A percentile compares a stretch with the other conserved stretches of the same genome.
These are phyloP conservation scores for Drepana falcataria DNA, from an alignment of 2,888 invertebrate species.

Conservation along the genomic window DNA sequence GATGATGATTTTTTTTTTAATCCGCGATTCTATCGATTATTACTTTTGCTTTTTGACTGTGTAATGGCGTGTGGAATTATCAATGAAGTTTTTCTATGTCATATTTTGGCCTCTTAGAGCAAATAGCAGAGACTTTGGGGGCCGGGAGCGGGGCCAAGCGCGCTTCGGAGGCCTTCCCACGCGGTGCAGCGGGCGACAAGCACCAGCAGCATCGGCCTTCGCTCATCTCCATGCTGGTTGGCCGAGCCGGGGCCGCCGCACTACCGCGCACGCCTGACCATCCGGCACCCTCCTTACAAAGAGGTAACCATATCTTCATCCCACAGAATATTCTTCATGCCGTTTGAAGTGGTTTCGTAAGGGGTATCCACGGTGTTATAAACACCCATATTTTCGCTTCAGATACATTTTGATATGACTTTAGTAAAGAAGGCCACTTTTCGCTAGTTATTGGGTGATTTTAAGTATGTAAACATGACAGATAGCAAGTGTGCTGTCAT, in stretches of 20 bases:
- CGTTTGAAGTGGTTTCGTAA: no score
- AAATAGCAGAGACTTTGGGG: constrained; percentile 58
- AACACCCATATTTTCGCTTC: no score
- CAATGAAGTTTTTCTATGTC: no score
- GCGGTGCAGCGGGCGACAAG: constrained; percentile 45
- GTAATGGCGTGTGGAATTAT: not conserved
- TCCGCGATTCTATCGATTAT: no score
- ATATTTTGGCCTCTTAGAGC: constrained; percentile 32
- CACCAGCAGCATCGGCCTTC: constrained; percentile 66
- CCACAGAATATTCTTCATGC: not conserved
- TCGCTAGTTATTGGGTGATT: no score
- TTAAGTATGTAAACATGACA: no score
- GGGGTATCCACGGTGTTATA: no score
- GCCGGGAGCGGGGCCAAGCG: constrained; percentile 38
- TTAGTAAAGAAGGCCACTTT: no score
- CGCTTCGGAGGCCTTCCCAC: constrained; percentile 74
- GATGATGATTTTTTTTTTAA: no score
- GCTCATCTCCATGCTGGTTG: constrained; percentile 65
- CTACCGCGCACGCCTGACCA: constrained; percentile 65
- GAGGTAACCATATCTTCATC: constrained; percentile 35
- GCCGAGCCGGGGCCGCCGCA: constrained; percentile 43
- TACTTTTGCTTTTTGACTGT: no score
- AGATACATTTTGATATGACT: no score
- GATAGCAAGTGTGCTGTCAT: no score
- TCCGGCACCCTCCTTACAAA: constrained; percentile 55